phyloP scores from a whole-genome alignment of 2,113 vertebrate genomes.

The Phoxinus phoxinus region DNA sequence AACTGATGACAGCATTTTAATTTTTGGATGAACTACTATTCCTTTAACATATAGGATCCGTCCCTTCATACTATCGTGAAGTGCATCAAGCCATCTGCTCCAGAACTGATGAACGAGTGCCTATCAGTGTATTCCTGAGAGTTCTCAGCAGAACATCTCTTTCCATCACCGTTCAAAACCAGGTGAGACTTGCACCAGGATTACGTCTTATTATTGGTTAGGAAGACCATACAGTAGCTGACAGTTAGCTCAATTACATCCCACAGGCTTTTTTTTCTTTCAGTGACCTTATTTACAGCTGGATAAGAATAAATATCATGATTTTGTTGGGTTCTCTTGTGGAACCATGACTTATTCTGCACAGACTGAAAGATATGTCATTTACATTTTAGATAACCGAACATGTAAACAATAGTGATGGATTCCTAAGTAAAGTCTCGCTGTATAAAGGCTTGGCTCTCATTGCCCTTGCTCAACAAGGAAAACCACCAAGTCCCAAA shows the following conservation, averaged over 20 bases:
- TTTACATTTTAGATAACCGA: slow-evolving; percentile 73
- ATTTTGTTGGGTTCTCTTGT: slow-evolving; percentile 2
- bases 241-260: neutral
- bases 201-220: neutral
- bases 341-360: neutral
- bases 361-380: slow-evolving; percentile 13
- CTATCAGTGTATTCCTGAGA: slow-evolving; percentile 74
- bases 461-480: slow-evolving; percentile 79
- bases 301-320: neutral
- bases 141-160: slow-evolving; percentile 75
- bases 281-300: neutral
- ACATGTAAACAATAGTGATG: slow-evolving; percentile 69
- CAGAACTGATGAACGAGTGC: slow-evolving; percentile 76
- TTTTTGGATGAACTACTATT: no score
- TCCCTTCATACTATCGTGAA: slow-evolving; percentile 81
- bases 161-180: slow-evolving; percentile 66
- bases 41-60: slow-evolving; percentile 70
- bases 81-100: slow-evolving; percentile 76
- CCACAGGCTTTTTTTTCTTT: neutral
- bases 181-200: slow-evolving; percentile 66
- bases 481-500: slow-evolving; percentile 78
- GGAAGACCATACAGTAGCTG: neutral
- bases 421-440: slow-evolving; percentile 75
- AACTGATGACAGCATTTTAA: no score
- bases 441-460: slow-evolving; percentile 77